phyloP scores from a whole-genome alignment of 2,888 invertebrate genomes.

The Conomelus anceps region DNA sequence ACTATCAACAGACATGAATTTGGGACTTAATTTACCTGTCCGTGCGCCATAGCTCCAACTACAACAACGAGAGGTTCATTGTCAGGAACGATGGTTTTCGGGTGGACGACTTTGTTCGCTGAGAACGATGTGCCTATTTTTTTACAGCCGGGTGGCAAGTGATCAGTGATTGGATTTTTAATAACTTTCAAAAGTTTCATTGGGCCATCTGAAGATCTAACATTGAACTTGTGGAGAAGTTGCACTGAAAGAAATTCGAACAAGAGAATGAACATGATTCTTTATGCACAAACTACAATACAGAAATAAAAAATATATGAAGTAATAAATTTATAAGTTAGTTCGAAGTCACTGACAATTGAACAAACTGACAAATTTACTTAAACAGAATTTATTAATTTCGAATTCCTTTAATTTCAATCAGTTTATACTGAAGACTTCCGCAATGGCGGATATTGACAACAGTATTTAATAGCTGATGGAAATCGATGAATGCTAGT shows the following conservation, averaged over 20 bases:
- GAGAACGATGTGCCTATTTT: conserved; percentile 89
- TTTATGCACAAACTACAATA: conserved; percentile 35
- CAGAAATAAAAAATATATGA: conserved; percentile 40
- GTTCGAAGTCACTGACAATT: too few relatives aligned
- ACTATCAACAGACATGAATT: not conserved
- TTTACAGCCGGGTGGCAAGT: conserved; percentile 87
- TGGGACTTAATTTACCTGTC: conserved; percentile 75
- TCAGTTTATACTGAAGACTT: too few relatives aligned
- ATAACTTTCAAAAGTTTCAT: conserved; percentile 90
- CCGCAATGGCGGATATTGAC: too few relatives aligned
- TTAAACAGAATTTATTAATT: too few relatives aligned
- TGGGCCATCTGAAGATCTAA: conserved; percentile 82
- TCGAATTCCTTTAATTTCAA: too few relatives aligned
- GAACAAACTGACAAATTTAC: too few relatives aligned
- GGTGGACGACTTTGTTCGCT: conserved; percentile 61
- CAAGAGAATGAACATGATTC: conserved; percentile 37
- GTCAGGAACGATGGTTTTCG: conserved; percentile 70
- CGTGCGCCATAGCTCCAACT: conserved; percentile 96
- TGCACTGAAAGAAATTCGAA: conserved; percentile 71
- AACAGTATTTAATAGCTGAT: too few relatives aligned
- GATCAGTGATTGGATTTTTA: conserved; percentile 90
- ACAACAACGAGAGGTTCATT: conserved; percentile 84
- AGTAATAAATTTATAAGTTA: too few relatives aligned
- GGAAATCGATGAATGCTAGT: too few relatives aligned
- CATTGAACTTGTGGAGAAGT: conserved; percentile 87